These are phyloP conservation scores for Seira ritae DNA, from an alignment of 2,888 invertebrate genomes.

Conservation along the genomic window DNA sequence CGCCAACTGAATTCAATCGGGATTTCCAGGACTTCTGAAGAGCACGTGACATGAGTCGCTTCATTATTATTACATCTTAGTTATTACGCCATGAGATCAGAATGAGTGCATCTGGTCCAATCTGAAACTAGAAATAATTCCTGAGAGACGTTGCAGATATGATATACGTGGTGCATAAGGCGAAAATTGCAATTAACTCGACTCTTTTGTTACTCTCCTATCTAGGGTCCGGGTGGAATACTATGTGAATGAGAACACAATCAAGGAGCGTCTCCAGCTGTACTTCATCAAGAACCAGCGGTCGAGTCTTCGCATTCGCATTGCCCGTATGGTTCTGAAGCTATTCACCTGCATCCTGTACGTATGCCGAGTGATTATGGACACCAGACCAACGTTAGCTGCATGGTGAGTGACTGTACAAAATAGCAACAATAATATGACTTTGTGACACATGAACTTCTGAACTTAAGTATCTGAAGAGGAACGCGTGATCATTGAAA, in stretches of 20 bases:
- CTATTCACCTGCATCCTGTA: conserved; percentile 97
- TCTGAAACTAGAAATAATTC: too few relatives aligned
- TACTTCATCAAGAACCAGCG: conserved; percentile 99
- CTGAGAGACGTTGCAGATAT: too few relatives aligned
- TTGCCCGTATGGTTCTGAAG: conserved; percentile 98
- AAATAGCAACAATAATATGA: not conserved
- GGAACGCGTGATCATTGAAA: too few relatives aligned
- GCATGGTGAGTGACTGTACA: conserved; percentile 84
- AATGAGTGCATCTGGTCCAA: too few relatives aligned
- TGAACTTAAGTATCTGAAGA: not conserved
- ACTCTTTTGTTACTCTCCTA: conserved; percentile 77
- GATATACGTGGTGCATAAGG: too few relatives aligned
- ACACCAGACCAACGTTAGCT: conserved; percentile 90
- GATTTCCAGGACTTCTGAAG: too few relatives aligned
- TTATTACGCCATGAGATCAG: too few relatives aligned
- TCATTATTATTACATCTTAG: too few relatives aligned
- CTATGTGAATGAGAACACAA: conserved; percentile 99
- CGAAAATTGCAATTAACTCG: too few relatives aligned
- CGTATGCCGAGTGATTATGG: conserved; percentile 93
- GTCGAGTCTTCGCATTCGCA: conserved; percentile 98
- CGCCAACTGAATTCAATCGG: too few relatives aligned
- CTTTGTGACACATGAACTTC: not conserved
- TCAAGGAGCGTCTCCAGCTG: conserved; percentile 98
- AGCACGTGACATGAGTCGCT: too few relatives aligned
- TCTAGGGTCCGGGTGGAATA: conserved; percentile 98